Evolutionary conservation across 2,113 vertebrate species (phyloP).

Genomic region (Myrmecobius fasciatus): DNA sequence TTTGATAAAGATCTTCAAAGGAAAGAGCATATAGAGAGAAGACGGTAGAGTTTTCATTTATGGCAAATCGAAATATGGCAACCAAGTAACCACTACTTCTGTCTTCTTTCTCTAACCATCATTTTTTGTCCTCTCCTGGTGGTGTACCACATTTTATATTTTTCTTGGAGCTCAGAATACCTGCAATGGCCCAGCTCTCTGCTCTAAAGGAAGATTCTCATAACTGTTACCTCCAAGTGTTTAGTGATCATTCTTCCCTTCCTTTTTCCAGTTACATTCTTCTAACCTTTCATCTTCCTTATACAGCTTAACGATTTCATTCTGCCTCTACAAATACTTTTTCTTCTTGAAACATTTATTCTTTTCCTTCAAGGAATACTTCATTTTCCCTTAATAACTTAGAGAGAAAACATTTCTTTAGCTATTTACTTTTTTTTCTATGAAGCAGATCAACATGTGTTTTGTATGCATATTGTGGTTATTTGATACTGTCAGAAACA

Average conservation of each 20-base stretch:
- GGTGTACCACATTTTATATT: not conserved
- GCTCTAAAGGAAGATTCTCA: not conserved
- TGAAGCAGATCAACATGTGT: not conserved
- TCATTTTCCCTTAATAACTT: not conserved
- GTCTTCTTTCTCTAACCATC: not conserved
- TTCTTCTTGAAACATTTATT: not conserved
- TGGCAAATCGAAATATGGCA: not conserved
- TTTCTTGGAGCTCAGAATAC: not conserved
- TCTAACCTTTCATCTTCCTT: not conserved
- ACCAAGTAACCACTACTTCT: not conserved
- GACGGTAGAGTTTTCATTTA: not conserved
- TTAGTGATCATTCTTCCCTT: not conserved
- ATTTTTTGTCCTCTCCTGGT: not conserved
- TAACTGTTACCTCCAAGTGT: not conserved
- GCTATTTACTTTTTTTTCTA: not conserved
- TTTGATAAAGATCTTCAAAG: not conserved
- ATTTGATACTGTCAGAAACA: not conserved
- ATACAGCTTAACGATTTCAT: not conserved
- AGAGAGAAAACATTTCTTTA: not conserved
- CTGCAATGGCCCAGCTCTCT: not conserved
- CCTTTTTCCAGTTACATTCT: not conserved
- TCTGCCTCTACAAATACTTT: not conserved
- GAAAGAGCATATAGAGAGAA: not conserved
- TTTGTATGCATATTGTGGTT: not conserved
- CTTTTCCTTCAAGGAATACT: not conserved